Conservation (phyloP, 2,888 invertebrate genomes). For the Quadriops clusia region DNA sequence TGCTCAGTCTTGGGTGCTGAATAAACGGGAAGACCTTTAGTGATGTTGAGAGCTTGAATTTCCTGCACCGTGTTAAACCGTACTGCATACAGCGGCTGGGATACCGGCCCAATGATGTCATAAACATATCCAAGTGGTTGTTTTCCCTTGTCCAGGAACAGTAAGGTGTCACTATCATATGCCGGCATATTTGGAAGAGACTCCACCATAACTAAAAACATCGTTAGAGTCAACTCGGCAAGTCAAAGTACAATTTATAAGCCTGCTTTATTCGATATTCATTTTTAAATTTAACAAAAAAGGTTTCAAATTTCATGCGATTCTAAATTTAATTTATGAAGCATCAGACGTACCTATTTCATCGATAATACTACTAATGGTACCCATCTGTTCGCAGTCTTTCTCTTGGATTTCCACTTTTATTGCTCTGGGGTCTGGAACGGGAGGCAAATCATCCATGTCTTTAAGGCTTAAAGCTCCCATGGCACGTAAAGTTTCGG, state of each 20-base stretch:
- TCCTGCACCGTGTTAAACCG: constrained; percentile 75
- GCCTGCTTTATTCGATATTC: constrained; percentile 4
- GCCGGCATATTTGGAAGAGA: constrained; percentile 61
- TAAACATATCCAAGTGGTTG: constrained; percentile 69
- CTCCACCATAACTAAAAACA: constrained; percentile 58
- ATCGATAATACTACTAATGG: constrained; percentile 58
- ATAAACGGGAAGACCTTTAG: constrained; percentile 61
- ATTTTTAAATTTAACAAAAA: constrained; percentile 4
- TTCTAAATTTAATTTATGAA: background rate
- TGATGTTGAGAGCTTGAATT: constrained; percentile 53
- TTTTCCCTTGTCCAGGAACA: constrained; percentile 73
- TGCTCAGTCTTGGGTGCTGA: constrained; percentile 70
- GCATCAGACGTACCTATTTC: constrained; percentile 45
- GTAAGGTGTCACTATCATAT: constrained; percentile 73
- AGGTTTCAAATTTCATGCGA: constrained; percentile 1
- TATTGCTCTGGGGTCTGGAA: constrained; percentile 51
- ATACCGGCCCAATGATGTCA: constrained; percentile 84
- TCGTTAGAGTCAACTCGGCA: background rate
- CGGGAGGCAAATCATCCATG: constrained; percentile 70
- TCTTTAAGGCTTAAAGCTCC: constrained; percentile 49
- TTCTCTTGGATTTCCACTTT: constrained; percentile 66
- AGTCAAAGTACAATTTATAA: constrained; percentile 4
- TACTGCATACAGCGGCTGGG: constrained; percentile 78
- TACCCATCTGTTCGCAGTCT: constrained; percentile 62
- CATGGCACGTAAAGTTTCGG: constrained; percentile 30